These are phyloP conservation scores for Sebastolobus alascanus DNA, from an alignment of 2,797 vertebrate genomes.

Conservation along the genomic window DNA sequence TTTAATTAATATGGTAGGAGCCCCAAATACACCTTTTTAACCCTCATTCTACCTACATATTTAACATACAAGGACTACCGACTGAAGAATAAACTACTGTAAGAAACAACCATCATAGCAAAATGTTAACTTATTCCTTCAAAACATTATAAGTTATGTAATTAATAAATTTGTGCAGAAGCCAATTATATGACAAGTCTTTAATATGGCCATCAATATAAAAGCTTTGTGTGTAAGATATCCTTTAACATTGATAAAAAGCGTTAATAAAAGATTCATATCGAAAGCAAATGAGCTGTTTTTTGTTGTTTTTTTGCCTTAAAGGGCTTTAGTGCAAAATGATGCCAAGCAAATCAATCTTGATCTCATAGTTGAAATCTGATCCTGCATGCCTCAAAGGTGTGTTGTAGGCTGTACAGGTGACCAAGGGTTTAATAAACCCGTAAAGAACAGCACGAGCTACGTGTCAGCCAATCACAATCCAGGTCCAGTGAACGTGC, in stretches of 20 bases:
- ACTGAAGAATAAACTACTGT: background rate
- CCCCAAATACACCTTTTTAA: background rate
- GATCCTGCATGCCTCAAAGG: background rate
- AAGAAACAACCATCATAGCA: background rate
- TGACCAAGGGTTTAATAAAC: constrained; percentile 12
- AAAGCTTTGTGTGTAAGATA: background rate
- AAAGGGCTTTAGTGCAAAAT: background rate
- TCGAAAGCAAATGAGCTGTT: too few species aligned
- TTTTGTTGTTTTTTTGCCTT: too few species aligned
- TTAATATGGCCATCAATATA: background rate
- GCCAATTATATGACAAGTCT: background rate
- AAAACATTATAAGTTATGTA: background rate
- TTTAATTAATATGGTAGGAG: background rate
- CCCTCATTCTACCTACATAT: background rate
- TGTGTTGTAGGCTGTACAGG: background rate
- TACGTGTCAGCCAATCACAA: constrained; percentile 75
- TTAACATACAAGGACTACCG: background rate
- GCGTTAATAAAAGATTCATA: too few species aligned
- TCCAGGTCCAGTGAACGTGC: constrained; percentile 23
- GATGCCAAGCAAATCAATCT: background rate
- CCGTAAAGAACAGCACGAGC: constrained; percentile 36
- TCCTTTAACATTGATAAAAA: background rate
- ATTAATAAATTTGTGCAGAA: background rate
- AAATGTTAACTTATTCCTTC: background rate
- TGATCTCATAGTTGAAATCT: background rate